These are phyloP conservation scores for Corydoras sp. DNA, from an alignment of 2,113 vertebrate genomes.

Conservation along the genomic window DNA sequence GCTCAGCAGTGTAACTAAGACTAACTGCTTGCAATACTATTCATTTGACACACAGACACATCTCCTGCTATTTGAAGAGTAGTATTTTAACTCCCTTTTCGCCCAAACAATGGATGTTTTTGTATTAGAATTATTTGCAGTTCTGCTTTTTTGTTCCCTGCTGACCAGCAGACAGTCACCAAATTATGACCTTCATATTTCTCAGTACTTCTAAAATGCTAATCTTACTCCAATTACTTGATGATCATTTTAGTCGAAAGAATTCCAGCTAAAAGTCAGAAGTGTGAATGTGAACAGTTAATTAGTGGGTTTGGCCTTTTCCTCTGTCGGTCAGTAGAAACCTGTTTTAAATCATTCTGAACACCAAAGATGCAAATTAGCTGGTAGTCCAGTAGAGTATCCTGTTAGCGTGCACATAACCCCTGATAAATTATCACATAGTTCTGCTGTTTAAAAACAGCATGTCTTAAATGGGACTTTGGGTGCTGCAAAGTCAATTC, in stretches of 20 bases:
- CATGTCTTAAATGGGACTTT: neutral
- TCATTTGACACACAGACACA: no score
- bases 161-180: neutral
- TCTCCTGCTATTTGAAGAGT: neutral
- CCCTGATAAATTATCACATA: neutral
- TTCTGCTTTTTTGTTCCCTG: neutral
- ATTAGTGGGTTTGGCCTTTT: neutral
- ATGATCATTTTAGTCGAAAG: conserved; percentile 15
- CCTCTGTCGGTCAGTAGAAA: neutral
- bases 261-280: conserved; percentile 5
- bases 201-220: neutral
- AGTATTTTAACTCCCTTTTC: no score
- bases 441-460: neutral
- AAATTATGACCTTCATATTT: conserved; percentile 19
- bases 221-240: neutral
- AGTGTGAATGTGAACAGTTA: neutral
- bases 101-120: no score
- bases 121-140: no score
- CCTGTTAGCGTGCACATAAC: neutral
- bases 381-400: neutral
- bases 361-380: neutral
- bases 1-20: neutral
- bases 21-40: neutral
- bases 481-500: neutral
- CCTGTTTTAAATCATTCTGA: conserved; percentile 10